phyloP scores from a whole-genome alignment of 2,888 invertebrate genomes.

The Ichneumoninae sp. region DNA sequence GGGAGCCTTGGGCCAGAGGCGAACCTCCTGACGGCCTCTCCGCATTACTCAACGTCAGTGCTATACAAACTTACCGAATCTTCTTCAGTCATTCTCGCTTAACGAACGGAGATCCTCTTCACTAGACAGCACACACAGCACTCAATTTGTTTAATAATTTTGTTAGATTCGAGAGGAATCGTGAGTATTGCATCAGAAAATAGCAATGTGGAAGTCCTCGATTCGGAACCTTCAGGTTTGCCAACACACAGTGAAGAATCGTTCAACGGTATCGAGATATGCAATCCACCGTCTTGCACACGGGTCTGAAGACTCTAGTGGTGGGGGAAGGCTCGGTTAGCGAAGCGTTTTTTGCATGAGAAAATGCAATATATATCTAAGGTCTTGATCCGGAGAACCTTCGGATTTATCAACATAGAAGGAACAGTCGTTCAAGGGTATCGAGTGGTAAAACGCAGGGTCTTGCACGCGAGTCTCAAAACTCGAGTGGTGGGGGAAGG shows the following conservation, averaged over 20 bases:
- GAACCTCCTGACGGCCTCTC: constrained; percentile 23
- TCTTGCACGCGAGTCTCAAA: not conserved
- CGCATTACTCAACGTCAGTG: not conserved
- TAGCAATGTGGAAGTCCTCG: constrained; percentile 66
- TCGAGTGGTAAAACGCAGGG: too few relatives aligned
- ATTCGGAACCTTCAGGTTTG: constrained; percentile 44
- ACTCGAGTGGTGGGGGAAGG: not conserved
- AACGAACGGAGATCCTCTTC: constrained; percentile 32
- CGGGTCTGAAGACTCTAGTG: not conserved
- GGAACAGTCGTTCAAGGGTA: too few relatives aligned
- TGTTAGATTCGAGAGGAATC: constrained; percentile 37
- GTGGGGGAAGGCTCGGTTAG: too few relatives aligned
- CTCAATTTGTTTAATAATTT: constrained; percentile 50
- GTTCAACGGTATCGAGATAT: not conserved
- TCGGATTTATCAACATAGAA: not conserved
- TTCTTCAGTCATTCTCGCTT: constrained; percentile 85
- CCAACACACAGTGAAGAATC: constrained; percentile 20
- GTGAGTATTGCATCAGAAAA: constrained; percentile 66
- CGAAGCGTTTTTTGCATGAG: too few relatives aligned
- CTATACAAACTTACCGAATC: constrained; percentile 84
- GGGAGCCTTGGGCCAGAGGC: constrained; percentile 34
- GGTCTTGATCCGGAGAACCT: too few relatives aligned
- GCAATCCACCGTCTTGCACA: not conserved
- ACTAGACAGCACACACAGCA: constrained; percentile 47
- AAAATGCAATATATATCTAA: too few relatives aligned